A percentile compares a stretch with the other conserved stretches of the same genome.
Evolutionary conservation across 64 coral and sea anemone genomes (phyloP).

Genomic region (Hydrozoanthus tunicans): DNA sequence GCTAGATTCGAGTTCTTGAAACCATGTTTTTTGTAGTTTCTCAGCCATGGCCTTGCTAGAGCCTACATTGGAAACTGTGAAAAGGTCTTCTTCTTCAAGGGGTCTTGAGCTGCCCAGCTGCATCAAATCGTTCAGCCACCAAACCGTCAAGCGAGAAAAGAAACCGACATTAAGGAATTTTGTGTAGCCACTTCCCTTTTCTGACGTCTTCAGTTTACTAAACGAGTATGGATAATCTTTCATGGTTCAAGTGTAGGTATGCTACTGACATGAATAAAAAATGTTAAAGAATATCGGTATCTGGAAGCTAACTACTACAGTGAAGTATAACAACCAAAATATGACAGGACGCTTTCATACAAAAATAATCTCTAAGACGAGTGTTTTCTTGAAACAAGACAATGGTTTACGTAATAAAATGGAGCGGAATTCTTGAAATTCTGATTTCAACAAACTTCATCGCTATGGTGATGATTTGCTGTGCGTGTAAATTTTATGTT

Average conservation of each 20-base stretch:
- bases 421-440: too few relatives aligned
- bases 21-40: slow-evolving; percentile 25
- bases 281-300: too few relatives aligned
- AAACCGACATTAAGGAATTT: slow-evolving; percentile 23
- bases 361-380: too few relatives aligned
- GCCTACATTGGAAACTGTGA: slow-evolving; percentile 22
- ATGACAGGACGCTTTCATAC: too few relatives aligned
- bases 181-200: not conserved
- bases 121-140: slow-evolving; percentile 52
- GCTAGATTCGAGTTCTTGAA: slow-evolving; percentile 3
- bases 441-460: too few relatives aligned
- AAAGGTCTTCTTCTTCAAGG: slow-evolving; percentile 18
- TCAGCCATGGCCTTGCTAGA: slow-evolving; percentile 11
- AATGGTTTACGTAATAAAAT: too few relatives aligned
- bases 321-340: too few relatives aligned
- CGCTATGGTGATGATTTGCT: too few relatives aligned
- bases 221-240: slow-evolving; percentile 19
- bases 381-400: too few relatives aligned
- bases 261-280: too few relatives aligned
- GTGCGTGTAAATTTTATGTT: too few relatives aligned
- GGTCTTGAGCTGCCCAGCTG: not conserved
- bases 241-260: not conserved
- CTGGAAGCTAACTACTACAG: too few relatives aligned
- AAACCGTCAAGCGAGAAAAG: slow-evolving; percentile 27
- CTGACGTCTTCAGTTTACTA: slow-evolving; percentile 2